Evolutionary conservation across 2,113 vertebrate genomes (phyloP), one percentile per base, ranked within the genome.

Genomic region (Pachypanchax playfairii): DNA sequence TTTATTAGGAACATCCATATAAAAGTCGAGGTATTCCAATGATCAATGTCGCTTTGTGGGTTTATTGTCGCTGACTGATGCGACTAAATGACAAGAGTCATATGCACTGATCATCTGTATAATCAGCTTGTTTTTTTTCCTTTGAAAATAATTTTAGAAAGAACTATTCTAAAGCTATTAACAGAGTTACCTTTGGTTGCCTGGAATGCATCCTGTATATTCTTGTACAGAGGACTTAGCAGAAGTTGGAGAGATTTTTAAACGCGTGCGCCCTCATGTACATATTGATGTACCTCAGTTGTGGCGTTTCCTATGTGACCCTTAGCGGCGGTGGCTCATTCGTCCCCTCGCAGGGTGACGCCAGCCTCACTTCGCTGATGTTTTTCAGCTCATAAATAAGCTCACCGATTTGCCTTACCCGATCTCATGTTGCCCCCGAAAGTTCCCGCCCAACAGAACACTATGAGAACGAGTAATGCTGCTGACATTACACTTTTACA

Each of bases 391-490:
- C 76, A 85, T 83, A 73, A 86, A 90, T 89, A 91, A 89, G 85
- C 85, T 91, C 87, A 92, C 90, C 90, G 77, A 90, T 92, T 92
- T 85, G 90, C 87, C 89, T 92, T 92, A 91, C 90, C 87, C 85
- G 60, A 81, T 80, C 69, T 87, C 75, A 88, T 71, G 84, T 85
- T 85, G 64, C 73, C 47, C 73, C 53, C 63, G 74, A 77, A 82
- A 84, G 56, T 82, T 78, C 73, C 75, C 64, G 75, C 74, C 79
- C 47, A 74, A 62, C 39, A 51, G 62, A 89, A 85, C 73, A 71
- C 83, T 78, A 81, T 41, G 51, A 84, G 57, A 65, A 79, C 62
- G 50, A 60, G 69, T 73, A 64, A 70, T 68, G 69, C 58, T 52
- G 74, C 61, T 50, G 47, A 38, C 66, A 33, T 72, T 70, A 69